phyloP scores from a whole-genome alignment of 1,140 invertebrate genomes.

The Vanessa tameamea region DNA sequence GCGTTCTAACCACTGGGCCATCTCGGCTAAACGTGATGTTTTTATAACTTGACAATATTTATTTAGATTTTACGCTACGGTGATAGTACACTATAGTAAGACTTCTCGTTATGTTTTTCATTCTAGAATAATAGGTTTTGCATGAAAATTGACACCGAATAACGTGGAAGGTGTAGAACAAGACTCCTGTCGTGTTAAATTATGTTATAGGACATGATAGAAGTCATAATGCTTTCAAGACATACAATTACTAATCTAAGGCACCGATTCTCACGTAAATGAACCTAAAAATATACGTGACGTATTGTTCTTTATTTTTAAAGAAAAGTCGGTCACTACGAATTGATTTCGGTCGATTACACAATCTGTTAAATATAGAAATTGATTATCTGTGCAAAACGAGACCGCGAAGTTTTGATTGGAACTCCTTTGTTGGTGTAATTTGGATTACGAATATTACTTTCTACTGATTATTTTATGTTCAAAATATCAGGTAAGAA shows the following conservation, averaged over 20 bases:
- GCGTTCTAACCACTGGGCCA: too few species aligned
- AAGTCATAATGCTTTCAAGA: too few species aligned
- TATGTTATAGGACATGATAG: too few species aligned
- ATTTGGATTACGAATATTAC: conserved; percentile 30
- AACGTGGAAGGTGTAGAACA: too few species aligned
- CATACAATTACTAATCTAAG: neutral
- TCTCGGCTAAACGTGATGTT: too few species aligned
- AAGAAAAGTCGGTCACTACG: conserved; percentile 37
- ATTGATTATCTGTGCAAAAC: conserved; percentile 41
- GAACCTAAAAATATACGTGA: conserved; percentile 19
- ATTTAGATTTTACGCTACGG: too few species aligned
- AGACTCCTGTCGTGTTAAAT: too few species aligned
- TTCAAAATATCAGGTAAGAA: neutral
- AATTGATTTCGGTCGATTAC: conserved; percentile 42
- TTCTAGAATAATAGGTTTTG: too few species aligned
- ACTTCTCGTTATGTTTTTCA: too few species aligned
- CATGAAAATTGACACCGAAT: too few species aligned
- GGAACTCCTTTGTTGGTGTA: conserved; percentile 23
- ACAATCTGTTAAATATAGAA: conserved; percentile 42
- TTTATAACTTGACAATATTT: too few species aligned
- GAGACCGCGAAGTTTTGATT: conserved; percentile 37
- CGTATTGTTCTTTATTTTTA: conserved; percentile 25
- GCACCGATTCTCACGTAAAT: conserved; percentile 33
- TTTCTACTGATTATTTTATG: conserved; percentile 1
- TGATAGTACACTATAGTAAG: too few species aligned